Evolutionary conservation across 2,113 vertebrate species (phyloP), one percentile per base, ranked within the genome.

Genomic region (Pholis gunnellus): DNA sequence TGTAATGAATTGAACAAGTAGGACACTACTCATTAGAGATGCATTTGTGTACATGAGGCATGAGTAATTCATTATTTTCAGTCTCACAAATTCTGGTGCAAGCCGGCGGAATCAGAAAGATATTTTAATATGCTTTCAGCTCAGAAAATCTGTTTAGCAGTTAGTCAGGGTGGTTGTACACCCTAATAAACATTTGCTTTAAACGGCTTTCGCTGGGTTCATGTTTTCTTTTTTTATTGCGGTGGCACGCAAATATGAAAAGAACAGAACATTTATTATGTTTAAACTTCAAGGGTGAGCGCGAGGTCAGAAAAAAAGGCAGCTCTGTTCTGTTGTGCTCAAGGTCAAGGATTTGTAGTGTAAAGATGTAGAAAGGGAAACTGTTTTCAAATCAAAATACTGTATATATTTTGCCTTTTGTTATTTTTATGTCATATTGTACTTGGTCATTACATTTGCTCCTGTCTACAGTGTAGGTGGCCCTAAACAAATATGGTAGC

Each of bases 1-100:
- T 69, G 83, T 90, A 91, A 92, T 93, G 78, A 93, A 90, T 88
- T 87, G 86, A 92, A 91, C 88, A 93, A 93, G 87, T 91, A 93
- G 90, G 91, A 89, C 92, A 90, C 86, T 84, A 77, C 82, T 92
- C 90, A 91, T 93, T 94, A 92, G 87, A 89, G 89, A 91, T 89
- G 84, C 69, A 72, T 92, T 86, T 91, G 84, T 87, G 87, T 86
- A 79, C 63, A 61, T 78, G 82, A 80, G 64, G 63, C 75, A 63
- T 29, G 65, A 69, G 67, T 76, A 67, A 65, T 83, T 83, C 70
- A 83, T 88, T 91, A 91, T 92, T 87, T 89, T 81, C 81, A 76
- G 86, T 78, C 72, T 59, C 68, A 44, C 18, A 56, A 78, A 79
- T 84, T 83, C 77, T 63, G 44, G 72, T 57, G 57, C 66, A 72